These are phyloP conservation scores for Ectropis grisescens DNA, from an alignment of 1,140 invertebrate genomes.

Conservation along the genomic window DNA sequence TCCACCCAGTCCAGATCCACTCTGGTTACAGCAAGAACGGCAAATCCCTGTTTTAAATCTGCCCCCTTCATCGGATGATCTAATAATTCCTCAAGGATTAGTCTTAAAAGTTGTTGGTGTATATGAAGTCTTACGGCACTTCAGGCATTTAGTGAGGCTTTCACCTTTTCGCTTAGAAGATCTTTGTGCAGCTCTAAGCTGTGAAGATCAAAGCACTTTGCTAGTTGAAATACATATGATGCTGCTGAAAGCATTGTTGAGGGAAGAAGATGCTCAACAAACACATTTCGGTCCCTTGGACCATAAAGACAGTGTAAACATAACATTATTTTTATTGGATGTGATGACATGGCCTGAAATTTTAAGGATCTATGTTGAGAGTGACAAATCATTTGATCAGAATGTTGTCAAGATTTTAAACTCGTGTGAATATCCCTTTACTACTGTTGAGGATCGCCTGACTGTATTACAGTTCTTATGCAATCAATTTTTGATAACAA, in stretches of 20 bases:
- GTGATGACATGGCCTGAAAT: slow-evolving; percentile 95
- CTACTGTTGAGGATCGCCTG: slow-evolving; percentile 84
- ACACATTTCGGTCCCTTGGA: slow-evolving; percentile 96
- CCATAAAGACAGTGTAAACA: slow-evolving; percentile 96
- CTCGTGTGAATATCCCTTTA: slow-evolving; percentile 91
- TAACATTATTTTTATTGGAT: slow-evolving; percentile 92
- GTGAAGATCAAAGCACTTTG: slow-evolving; percentile 92
- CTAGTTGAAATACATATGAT: slow-evolving; percentile 94
- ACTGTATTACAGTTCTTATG: slow-evolving; percentile 92
- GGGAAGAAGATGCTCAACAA: slow-evolving; percentile 95
- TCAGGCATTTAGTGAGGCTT: slow-evolving; percentile 88
- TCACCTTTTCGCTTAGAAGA: slow-evolving; percentile 97
- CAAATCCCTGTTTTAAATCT: slow-evolving; percentile 83
- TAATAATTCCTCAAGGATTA: slow-evolving; percentile 83
- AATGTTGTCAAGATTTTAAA: slow-evolving; percentile 78
- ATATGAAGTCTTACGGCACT: slow-evolving; percentile 95
- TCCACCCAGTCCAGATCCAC: slow-evolving; percentile 86
- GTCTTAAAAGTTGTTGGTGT: slow-evolving; percentile 87
- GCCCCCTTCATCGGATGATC: slow-evolving; percentile 91
- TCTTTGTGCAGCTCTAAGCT: slow-evolving; percentile 92
- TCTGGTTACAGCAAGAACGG: slow-evolving; percentile 86
- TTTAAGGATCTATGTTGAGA: slow-evolving; percentile 89
- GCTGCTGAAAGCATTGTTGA: slow-evolving; percentile 89
- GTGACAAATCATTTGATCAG: slow-evolving; percentile 85
- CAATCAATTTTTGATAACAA: slow-evolving; percentile 95